Conservation (phyloP, 2,888 invertebrate species). For the Stegana nigrithorax region DNA sequence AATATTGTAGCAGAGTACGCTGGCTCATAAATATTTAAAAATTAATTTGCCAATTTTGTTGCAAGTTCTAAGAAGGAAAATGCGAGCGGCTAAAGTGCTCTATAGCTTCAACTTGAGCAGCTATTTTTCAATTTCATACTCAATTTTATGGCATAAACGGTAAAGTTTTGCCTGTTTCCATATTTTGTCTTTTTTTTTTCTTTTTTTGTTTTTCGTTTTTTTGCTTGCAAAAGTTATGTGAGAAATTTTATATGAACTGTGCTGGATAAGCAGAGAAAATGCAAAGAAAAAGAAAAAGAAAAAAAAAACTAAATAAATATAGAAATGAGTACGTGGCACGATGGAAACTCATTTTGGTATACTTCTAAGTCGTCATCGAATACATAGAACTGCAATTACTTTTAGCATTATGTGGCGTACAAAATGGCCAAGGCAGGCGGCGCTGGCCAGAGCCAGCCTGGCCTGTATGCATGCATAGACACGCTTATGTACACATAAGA, state of each 20-base stretch:
- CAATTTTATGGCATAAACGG: constrained; percentile 57
- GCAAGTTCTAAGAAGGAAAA: constrained; percentile 21
- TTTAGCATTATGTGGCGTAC: constrained; percentile 9
- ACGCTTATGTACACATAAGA: no score
- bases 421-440: neutral
- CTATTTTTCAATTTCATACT: constrained; percentile 61
- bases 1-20: constrained; percentile 21
- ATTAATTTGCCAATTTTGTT: constrained; percentile 62
- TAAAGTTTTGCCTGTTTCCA: constrained; percentile 43
- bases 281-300: no score
- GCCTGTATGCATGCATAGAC: no score
- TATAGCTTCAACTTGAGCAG: constrained; percentile 32
- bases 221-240: no score
- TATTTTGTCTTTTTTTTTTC: neutral
- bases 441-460: neutral
- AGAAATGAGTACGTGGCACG: no score
- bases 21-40: constrained; percentile 64
- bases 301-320: neutral
- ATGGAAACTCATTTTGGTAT: neutral
- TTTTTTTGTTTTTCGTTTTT: no score
- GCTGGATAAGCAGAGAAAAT: no score
- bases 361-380: neutral
- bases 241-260: no score
- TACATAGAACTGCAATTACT: constrained; percentile 13
- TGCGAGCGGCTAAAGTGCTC: constrained; percentile 6